These are phyloP conservation scores for Lepus oiostolus DNA, from an alignment of 2,797 vertebrate genomes.

Conservation along the genomic window DNA sequence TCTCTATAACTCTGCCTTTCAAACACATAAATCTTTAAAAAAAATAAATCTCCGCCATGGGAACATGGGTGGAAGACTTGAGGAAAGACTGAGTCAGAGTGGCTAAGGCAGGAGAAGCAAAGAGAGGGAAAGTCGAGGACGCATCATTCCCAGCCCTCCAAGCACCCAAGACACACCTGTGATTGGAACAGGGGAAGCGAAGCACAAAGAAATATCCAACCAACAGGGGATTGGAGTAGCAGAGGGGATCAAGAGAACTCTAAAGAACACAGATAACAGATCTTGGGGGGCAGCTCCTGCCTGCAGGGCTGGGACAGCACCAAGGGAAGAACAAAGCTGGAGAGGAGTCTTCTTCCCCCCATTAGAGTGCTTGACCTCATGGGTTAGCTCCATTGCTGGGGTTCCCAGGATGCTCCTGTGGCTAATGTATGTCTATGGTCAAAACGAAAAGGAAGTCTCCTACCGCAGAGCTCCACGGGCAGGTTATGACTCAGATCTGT, in stretches of 20 bases:
- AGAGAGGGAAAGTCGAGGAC: too few relatives aligned
- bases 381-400: neutral
- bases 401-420: neutral
- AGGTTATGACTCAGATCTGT: neutral
- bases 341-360: accelerated
- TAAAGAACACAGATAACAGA: neutral
- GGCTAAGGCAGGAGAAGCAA: neutral
- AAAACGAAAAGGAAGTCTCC: neutral
- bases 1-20: too few relatives aligned
- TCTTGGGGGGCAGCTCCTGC: neutral
- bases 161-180: neutral
- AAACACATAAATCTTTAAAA: too few relatives aligned
- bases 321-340: neutral
- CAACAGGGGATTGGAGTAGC: neutral
- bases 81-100: neutral
- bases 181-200: neutral
- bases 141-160: neutral
- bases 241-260: neutral
- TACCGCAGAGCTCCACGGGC: neutral
- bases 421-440: neutral
- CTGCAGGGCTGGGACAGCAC: neutral
- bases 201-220: neutral
- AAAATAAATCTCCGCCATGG: neutral
- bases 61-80: neutral
- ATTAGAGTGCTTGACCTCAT: accelerated